Conservation (phyloP, 2,888 invertebrate species). For the Sarcophaga variegata region DNA sequence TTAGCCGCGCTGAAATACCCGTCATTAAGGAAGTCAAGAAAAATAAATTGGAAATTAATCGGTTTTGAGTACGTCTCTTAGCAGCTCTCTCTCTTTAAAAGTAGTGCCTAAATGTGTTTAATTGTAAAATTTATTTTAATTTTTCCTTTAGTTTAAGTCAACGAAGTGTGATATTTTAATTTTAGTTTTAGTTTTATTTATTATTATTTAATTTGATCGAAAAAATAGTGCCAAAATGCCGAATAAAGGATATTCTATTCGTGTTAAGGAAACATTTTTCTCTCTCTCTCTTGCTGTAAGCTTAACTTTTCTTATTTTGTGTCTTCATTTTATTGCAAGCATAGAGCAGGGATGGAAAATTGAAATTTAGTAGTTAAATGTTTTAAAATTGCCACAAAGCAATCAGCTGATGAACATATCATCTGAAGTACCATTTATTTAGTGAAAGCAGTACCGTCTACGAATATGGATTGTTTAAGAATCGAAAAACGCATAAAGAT, state of each 20-base stretch:
- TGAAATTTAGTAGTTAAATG: no score
- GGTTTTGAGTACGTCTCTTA: conserved; percentile 69
- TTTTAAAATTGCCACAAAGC: no score
- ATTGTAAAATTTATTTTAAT: conserved; percentile 30
- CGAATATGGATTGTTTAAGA: no score
- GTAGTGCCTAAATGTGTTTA: conserved; percentile 17
- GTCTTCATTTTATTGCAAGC: no score
- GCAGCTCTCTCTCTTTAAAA: background rate
- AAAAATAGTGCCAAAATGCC: background rate
- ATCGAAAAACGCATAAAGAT: no score
- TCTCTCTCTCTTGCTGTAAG: background rate
- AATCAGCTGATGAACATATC: no score
- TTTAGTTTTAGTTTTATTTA: background rate
- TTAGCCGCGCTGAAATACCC: conserved; percentile 75
- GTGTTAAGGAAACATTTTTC: background rate
- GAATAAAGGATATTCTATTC: background rate
- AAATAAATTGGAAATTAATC: conserved; percentile 76
- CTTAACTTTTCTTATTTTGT: background rate
- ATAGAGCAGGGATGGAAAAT: background rate
- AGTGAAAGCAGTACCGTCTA: no score
- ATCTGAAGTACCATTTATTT: no score
- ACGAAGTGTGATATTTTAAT: background rate
- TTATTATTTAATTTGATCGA: background rate
- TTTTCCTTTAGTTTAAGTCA: conserved; percentile 21
- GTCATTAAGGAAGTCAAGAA: conserved; percentile 73